phyloP scores from a whole-genome alignment of 30 jellyfish, hydroid and myxozoan genomes.

The Aurelia sp. region DNA sequence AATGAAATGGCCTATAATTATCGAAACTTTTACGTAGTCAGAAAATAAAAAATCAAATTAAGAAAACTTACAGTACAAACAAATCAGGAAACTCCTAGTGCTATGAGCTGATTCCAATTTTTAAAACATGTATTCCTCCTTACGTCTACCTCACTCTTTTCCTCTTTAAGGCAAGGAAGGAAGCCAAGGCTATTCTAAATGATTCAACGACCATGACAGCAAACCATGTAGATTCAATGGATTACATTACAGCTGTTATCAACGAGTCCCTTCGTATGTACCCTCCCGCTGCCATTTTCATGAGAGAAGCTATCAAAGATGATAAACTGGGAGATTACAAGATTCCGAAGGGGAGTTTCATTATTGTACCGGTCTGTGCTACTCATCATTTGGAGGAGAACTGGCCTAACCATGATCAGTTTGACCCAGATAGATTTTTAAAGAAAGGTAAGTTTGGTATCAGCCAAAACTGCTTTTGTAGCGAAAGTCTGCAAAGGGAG shows the following conservation, averaged over 20 bases:
- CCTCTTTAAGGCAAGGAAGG: constrained; percentile 37
- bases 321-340: constrained; percentile 67
- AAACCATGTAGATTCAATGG: constrained; percentile 19
- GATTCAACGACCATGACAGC: constrained; percentile 15
- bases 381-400: constrained; percentile 57
- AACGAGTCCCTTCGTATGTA: constrained; percentile 74
- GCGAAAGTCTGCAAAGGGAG: no score
- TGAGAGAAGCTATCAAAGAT: constrained; percentile 54
- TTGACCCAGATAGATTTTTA: constrained; percentile 69
- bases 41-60: no score
- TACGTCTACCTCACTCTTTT: no score
- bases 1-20: no score
- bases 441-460: constrained; percentile 11
- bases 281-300: constrained; percentile 45
- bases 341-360: constrained; percentile 52
- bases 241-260: constrained; percentile 53
- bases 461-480: no score
- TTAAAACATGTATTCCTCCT: no score
- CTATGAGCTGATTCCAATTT: no score
- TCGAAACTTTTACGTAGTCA: no score
- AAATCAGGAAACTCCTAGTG: no score
- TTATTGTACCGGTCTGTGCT: constrained; percentile 39
- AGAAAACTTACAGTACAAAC: no score
- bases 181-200: constrained; percentile 32
- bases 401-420: constrained; percentile 57